These are phyloP conservation scores for Andrena camellia DNA, from an alignment of 2,888 invertebrate species.

Conservation along the genomic window DNA sequence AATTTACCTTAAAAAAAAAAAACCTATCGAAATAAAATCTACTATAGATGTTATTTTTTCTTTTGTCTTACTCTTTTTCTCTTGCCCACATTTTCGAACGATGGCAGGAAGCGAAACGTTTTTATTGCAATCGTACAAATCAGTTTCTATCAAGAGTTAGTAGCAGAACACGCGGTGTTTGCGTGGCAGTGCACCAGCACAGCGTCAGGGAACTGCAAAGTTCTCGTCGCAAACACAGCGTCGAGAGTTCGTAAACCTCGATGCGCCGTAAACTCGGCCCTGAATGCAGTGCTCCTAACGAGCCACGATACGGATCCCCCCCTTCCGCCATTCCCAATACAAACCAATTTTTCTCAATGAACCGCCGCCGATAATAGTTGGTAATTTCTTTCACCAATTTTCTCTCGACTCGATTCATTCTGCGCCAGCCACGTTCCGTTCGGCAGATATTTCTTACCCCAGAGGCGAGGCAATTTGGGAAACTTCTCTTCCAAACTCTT, in stretches of 20 bases:
- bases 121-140: conserved; percentile 10
- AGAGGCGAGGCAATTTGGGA: too few species aligned
- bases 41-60: background rate
- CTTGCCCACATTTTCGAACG: background rate
- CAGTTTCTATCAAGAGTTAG: conserved; percentile 5
- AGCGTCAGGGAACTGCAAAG: conserved; percentile 45
- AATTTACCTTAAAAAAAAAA: background rate
- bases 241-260: conserved; percentile 52
- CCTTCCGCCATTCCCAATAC: conserved; percentile 45
- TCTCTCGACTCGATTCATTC: background rate
- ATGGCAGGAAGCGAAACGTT: background rate
- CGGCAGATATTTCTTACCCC: too few species aligned
- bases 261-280: conserved; percentile 53
- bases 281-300: conserved; percentile 50
- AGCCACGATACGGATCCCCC: conserved; percentile 49
- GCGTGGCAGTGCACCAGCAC: conserved; percentile 13
- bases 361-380: conserved; percentile 18
- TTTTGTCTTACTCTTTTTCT: background rate
- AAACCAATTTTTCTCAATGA: conserved; percentile 56
- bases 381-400: conserved; percentile 26
- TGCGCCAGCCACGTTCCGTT: background rate
- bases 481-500: background rate
- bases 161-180: background rate
- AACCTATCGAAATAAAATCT: background rate
- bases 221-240: conserved; percentile 38